Evolutionary conservation across 2,888 invertebrate species (phyloP).

Genomic region (Diploptera punctata): DNA sequence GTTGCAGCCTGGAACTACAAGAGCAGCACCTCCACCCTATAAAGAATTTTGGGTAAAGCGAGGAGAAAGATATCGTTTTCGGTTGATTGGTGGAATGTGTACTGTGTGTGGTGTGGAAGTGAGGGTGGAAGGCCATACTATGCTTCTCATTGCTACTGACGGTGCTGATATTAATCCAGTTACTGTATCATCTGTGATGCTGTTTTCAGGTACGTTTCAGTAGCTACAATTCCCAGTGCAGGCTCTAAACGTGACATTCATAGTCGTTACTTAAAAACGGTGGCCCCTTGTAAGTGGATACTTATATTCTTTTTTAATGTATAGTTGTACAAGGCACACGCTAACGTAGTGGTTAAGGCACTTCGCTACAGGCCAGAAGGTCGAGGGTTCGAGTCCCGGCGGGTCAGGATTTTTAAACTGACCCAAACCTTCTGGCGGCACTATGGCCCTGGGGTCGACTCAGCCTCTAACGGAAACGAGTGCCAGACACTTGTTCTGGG

Average conservation of each 20-base stretch:
- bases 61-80: background rate
- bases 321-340: no score
- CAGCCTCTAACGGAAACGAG: no score
- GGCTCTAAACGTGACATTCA: background rate
- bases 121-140: background rate
- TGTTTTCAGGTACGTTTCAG: slow-evolving; percentile 10
- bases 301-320: no score
- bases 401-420: no score
- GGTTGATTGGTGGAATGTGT: background rate
- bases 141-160: slow-evolving; percentile 19
- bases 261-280: no score
- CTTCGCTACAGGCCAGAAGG: no score
- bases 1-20: background rate
- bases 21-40: background rate
- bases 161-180: background rate
- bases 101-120: slow-evolving; percentile 12
- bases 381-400: no score
- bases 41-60: background rate
- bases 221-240: background rate
- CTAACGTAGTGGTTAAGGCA: no score
- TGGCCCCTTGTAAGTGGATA: no score
- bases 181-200: background rate
- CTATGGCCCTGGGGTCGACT: no score
- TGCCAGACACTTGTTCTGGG: no score
- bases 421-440: no score